phyloP scores from a whole-genome alignment of 2,888 invertebrate genomes.

The Phasia obesa region DNA sequence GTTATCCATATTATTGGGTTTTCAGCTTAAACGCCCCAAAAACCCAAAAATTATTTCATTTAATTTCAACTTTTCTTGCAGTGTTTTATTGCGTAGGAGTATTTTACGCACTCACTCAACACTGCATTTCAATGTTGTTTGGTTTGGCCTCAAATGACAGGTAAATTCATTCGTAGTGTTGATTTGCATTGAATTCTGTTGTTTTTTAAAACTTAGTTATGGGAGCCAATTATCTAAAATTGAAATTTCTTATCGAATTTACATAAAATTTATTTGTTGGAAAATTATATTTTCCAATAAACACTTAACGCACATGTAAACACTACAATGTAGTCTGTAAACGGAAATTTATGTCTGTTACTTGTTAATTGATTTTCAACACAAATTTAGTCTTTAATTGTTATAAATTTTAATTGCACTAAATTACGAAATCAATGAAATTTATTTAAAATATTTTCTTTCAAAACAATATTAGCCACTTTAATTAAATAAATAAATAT shows the following conservation, averaged over 20 bases:
- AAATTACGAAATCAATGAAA: conserved; percentile 23
- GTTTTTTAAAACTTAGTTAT: conserved; percentile 65
- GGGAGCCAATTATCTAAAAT: conserved; percentile 68
- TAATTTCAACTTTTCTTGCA: conserved; percentile 18
- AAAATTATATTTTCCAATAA: conserved; percentile 61
- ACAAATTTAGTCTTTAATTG: conserved; percentile 58
- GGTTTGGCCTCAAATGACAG: conserved; percentile 1
- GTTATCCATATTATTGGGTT: too few species aligned
- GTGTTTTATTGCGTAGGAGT: conserved; percentile 54
- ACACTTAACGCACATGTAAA: conserved; percentile 14
- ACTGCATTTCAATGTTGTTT: conserved; percentile 4
- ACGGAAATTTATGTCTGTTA: conserved; percentile 77
- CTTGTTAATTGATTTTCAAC: conserved; percentile 69
- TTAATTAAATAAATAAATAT: background rate
- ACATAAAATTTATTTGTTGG: conserved; percentile 62
- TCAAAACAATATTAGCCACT: conserved; percentile 4
- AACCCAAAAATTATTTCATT: background rate
- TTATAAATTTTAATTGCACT: conserved; percentile 21
- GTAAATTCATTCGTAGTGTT: conserved; percentile 38
- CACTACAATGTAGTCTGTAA: background rate
- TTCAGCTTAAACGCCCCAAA: background rate
- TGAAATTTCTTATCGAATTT: conserved; percentile 70
- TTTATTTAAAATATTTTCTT: conserved; percentile 26
- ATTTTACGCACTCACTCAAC: conserved; percentile 37
- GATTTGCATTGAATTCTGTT: conserved; percentile 40